Evolutionary conservation across 2,113 vertebrate species (phyloP), one percentile per base, ranked within the genome.

Genomic region (Orthochromis indermauri): DNA sequence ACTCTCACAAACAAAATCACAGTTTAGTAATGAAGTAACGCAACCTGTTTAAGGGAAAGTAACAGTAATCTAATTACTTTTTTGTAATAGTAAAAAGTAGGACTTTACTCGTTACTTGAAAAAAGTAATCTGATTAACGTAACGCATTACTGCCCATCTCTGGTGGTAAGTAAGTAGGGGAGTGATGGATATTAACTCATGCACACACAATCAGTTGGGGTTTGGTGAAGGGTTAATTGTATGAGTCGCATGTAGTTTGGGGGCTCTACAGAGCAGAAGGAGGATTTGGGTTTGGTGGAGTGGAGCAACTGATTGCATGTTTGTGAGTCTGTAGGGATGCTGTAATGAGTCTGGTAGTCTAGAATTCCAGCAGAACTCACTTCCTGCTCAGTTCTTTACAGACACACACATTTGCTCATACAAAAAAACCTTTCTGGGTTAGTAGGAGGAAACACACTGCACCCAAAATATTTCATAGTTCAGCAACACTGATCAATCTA

Each of bases 221-320:
- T 40, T 81, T 71, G 91, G 42, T 47, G 28, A 49, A 84, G 61
- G 82, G 81, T 55, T 91, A 85, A 81, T 83, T 24, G 83, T 40
- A 6, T 51, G 73, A 81, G 91, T 55, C 10, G 1, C 53, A 0
- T 54, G 53, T 54, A 54, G 53, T 54, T 54, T 54, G 53, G 88
- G 92, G 93, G 92, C 93, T 84, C 61, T 82, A 21, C 2, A 86
- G 89, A 90, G 54, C 91, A 86, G 81, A 37, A 79, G 68, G 81
- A 49, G 71, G 54, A 40, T 63, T 51, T 26, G 73, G 63, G 14
- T 31, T 53, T 45, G 82, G 42, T 76, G 24, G 16, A 47, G 28
- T 26, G n/a, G 16, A 9, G 55, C 37, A 28, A n/a, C 35, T 35
- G 26, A 16, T 55, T 79, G 19, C 7, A 28, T 57, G 17, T 61